Base-by-base conservation (phyloP, 2,888 invertebrate species). In the Mythimna vitellina region DNA sequence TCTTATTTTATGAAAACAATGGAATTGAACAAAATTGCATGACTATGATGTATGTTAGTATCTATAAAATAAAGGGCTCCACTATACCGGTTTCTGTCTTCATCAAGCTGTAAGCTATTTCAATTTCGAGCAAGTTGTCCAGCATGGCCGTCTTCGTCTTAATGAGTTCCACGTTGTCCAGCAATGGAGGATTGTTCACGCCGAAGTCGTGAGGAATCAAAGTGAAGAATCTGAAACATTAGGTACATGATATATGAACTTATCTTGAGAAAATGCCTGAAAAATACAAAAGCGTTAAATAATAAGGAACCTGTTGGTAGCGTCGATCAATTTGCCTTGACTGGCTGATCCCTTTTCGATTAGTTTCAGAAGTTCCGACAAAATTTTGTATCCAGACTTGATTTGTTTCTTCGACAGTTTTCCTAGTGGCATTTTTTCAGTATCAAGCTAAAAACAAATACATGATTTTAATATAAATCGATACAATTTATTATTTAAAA, bases 391-490 rank as follows among this genome's bases (percentile, higher is more conserved):
- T 0, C 99, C 99, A 51, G 97, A 96, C 89, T 98, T 97, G 71
- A 99, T 98, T 95, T 99, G 99, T 70, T 98, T 97, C 90, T 98
- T 98, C 3, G 99, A 99, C 17, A 99, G 93, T 94, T 99, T 99
- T 32, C 99, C 99, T 12, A 99, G 95, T 0, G 99, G 99, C 99
- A 99, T 99, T 95, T 99, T 99, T 80, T 99, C 99, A 86, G 98
- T 97, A 92, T 99, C 99, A 84, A 99, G 96, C 96, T 97, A 83
- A 61, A 57, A 57, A 57, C 20, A 46, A n/a, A 51, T 20, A 51
- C 3, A 51, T 20, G 49, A n/a, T 51, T 51, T 46, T n/a, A 49
- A 20, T 20, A 20, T 49, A 17, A 49, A 20, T 8, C 12, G 20
- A 49, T 49, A 20, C 7, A 20, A 2, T 20, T 20, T 6, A 49